Conservation (phyloP, 1,140 invertebrate species). For the Chlorops oryzae region DNA sequence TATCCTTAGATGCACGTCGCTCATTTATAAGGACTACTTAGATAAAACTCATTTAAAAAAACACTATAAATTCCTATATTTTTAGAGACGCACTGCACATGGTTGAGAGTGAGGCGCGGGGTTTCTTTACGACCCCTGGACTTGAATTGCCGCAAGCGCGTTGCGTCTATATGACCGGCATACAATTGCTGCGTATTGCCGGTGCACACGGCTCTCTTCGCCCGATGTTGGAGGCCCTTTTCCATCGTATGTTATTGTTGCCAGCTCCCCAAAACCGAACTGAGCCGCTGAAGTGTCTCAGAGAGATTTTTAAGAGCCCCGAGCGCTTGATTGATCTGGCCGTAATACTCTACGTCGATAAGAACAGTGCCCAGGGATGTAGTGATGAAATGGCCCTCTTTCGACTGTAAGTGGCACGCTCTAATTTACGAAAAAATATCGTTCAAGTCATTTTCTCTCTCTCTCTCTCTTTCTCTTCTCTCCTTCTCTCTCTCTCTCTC, state of each 20-base stretch:
- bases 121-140: conserved; percentile 44
- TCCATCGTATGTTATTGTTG: conserved; percentile 85
- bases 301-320: conserved; percentile 67
- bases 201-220: conserved; percentile 75
- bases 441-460: no score
- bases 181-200: conserved; percentile 78
- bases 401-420: conserved; percentile 75
- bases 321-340: conserved; percentile 66
- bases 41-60: no score
- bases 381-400: conserved; percentile 86
- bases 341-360: conserved; percentile 66
- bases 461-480: no score
- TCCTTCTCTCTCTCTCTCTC: no score
- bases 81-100: conserved; percentile 46
- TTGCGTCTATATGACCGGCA: conserved; percentile 54
- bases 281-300: conserved; percentile 75
- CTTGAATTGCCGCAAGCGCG: conserved; percentile 44
- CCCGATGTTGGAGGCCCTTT: conserved; percentile 84
- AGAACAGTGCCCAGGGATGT: conserved; percentile 65
- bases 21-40: no score
- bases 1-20: no score
- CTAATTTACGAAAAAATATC: no score
- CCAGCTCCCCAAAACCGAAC: conserved; percentile 76
- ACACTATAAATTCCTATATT: no score
- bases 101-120: conserved; percentile 46